Conservation (phyloP, 2,888 invertebrate genomes). For the Resseliella maxima region DNA sequence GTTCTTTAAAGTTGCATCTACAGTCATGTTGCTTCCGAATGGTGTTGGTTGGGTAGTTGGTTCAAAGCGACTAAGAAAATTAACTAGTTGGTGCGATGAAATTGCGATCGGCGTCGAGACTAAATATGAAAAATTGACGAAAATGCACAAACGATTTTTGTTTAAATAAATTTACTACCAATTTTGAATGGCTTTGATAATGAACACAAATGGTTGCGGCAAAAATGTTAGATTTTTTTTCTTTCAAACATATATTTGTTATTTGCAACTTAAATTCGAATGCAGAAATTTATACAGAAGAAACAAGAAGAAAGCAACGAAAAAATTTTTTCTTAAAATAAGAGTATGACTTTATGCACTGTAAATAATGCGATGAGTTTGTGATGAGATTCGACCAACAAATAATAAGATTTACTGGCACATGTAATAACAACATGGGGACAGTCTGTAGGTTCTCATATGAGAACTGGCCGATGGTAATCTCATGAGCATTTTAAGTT, state of each 20-base stretch:
- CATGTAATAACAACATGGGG: background rate
- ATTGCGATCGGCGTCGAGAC: background rate
- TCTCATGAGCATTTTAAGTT: no score
- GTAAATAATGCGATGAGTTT: background rate
- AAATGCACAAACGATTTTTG: background rate
- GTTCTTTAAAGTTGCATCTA: background rate
- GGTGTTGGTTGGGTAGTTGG: background rate
- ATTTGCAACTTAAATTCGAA: background rate
- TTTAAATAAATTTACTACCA: slow-evolving; percentile 6
- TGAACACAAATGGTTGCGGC: background rate
- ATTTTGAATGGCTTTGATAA: background rate
- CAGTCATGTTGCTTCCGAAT: slow-evolving; percentile 2
- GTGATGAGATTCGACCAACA: background rate
- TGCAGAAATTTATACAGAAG: no score
- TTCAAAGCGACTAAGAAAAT: slow-evolving; percentile 24
- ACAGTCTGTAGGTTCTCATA: no score
- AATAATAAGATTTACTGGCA: background rate
- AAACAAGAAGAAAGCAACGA: no score
- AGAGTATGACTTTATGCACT: background rate
- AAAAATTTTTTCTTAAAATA: background rate
- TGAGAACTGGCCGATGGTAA: background rate
- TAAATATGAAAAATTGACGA: background rate
- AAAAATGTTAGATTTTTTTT: no score
- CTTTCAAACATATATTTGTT: background rate
- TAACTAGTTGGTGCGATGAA: background rate